Conservation (phyloP, 2,797 vertebrate species). For the Ceyx erithaca region DNA sequence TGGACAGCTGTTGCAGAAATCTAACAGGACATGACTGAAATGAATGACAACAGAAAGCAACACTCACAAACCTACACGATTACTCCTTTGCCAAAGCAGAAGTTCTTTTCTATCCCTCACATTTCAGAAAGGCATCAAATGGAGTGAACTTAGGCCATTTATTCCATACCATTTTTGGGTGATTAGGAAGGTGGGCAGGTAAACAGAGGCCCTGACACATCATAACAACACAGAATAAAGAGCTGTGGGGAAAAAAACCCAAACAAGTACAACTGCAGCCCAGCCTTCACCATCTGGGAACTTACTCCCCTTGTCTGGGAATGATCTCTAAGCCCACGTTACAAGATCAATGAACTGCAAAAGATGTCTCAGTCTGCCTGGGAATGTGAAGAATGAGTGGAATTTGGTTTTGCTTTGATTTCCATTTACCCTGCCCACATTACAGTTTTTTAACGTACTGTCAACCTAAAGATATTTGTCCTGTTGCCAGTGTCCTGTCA, state of each 20-base stretch:
- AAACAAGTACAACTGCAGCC: neutral
- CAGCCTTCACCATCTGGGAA: constrained; percentile 21
- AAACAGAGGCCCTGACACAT: neutral
- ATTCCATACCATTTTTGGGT: neutral
- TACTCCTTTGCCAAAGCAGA: neutral
- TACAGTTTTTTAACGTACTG: constrained; percentile 23
- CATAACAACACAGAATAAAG: neutral
- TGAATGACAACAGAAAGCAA: neutral
- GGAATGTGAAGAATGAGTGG: constrained; percentile 56
- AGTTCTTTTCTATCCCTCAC: neutral
- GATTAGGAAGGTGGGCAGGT: neutral
- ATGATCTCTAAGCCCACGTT: neutral
- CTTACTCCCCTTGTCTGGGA: constrained; percentile 17
- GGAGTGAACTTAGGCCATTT: neutral
- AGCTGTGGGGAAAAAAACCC: neutral
- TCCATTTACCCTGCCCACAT: constrained; percentile 26
- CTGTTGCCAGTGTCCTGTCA: constrained; percentile 6
- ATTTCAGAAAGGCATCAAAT: neutral
- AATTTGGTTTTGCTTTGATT: constrained; percentile 60
- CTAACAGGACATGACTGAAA: constrained; percentile 4
- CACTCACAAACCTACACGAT: neutral
- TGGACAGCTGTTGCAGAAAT: constrained; percentile 24
- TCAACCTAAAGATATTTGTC: constrained; percentile 35
- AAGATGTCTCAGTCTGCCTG: constrained; percentile 45
- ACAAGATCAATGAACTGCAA: constrained; percentile 52